A percentile compares a stretch with the other conserved stretches of the same genome.
Evolutionary conservation across 2,797 vertebrate genomes (phyloP).

Genomic region (Malacoraja senta): DNA sequence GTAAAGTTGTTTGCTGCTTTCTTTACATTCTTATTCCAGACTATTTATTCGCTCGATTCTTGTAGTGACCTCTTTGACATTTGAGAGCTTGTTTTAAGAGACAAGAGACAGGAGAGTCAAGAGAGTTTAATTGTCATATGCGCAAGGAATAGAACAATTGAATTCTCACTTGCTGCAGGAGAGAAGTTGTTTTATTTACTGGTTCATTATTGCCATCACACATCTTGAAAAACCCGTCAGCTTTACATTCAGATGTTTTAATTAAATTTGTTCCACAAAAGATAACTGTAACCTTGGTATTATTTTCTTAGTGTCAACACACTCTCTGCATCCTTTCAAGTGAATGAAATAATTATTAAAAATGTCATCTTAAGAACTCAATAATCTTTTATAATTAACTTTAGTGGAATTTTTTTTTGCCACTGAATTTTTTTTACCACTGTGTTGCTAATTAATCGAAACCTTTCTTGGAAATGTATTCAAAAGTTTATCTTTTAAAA

Average conservation of each 20-base stretch:
- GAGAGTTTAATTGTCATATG: too few species aligned
- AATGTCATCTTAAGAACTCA: not conserved
- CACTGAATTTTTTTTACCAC: not conserved
- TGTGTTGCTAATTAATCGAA: not conserved
- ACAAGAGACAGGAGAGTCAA: too few species aligned
- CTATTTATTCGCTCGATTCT: not conserved
- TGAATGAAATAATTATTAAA: not conserved
- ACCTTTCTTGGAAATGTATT: not conserved
- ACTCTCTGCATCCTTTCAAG: not conserved
- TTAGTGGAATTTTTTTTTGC: not conserved
- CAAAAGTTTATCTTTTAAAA: not conserved
- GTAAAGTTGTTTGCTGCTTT: not conserved
- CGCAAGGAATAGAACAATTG: too few species aligned
- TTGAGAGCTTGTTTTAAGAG: not conserved
- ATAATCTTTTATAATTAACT: not conserved
- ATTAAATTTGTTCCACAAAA: not conserved
- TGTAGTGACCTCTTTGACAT: not conserved
- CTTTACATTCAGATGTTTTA: not conserved
- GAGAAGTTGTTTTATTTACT: not conserved
- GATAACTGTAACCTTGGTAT: not conserved
- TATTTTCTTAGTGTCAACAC: not conserved
- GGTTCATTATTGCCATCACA: not conserved
- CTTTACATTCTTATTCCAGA: not conserved
- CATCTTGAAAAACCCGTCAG: not conserved
- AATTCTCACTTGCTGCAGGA: too few species aligned